phyloP scores from a whole-genome alignment of 2,888 invertebrate species.

The Cheilosia variabilis region DNA sequence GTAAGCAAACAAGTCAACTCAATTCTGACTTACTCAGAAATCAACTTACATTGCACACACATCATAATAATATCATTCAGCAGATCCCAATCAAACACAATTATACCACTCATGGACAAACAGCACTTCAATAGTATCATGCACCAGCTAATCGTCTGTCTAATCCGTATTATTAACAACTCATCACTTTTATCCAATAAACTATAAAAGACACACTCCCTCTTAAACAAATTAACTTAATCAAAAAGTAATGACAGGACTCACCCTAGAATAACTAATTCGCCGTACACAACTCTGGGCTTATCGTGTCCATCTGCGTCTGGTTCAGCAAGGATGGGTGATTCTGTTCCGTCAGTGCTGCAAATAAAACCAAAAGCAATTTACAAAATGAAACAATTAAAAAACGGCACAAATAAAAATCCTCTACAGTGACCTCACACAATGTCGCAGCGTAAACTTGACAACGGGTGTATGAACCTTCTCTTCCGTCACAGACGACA shows the following conservation, averaged over 20 bases:
- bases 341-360: slow-evolving; percentile 88
- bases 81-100: no score
- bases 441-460: slow-evolving; percentile 51
- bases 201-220: no score
- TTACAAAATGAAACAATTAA: slow-evolving; percentile 47
- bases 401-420: neutral
- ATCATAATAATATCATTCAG: no score
- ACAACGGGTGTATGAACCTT: slow-evolving; percentile 64
- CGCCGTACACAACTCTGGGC: slow-evolving; percentile 95
- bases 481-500: slow-evolving; percentile 63
- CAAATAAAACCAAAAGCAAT: slow-evolving; percentile 78
- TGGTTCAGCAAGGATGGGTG: slow-evolving; percentile 90
- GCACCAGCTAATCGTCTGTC: no score
- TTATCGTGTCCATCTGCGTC: slow-evolving; percentile 91
- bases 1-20: no score
- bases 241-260: slow-evolving; percentile 77
- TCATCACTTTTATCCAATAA: no score
- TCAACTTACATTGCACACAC: no score
- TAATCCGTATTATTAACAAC: no score
- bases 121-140: no score
- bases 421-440: slow-evolving; percentile 39
- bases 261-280: slow-evolving; percentile 97
- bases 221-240: neutral
- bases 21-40: no score
- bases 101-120: no score